These are phyloP conservation scores for Triplophysa yarkandensis DNA, from an alignment of 2,797 vertebrate species.

Conservation along the genomic window DNA sequence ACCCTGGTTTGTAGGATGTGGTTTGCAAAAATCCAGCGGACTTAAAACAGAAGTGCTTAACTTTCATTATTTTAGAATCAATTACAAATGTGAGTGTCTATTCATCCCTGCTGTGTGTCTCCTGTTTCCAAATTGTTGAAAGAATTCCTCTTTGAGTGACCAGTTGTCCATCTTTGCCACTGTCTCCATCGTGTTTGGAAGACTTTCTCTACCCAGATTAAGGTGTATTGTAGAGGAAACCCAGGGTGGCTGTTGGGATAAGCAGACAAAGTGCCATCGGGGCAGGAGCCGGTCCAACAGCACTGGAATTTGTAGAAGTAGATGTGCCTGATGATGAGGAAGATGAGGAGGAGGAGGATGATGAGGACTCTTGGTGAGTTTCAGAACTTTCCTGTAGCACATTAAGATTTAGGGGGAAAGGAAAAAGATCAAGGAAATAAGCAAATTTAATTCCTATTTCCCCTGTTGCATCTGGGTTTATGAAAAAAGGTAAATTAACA, in stretches of 20 bases:
- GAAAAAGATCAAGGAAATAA: neutral
- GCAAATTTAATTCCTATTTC: too few relatives aligned
- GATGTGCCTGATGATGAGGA: neutral
- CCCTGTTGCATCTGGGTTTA: too few relatives aligned
- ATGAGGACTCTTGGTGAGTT: neutral
- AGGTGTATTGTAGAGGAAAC: constrained; percentile 52
- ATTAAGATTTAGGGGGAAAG: neutral
- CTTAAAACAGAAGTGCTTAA: neutral
- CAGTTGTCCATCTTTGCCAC: constrained; percentile 7
- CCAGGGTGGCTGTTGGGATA: constrained; percentile 51
- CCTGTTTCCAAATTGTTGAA: constrained; percentile 19
- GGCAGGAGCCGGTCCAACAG: neutral
- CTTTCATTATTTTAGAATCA: neutral
- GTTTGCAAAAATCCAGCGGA: neutral
- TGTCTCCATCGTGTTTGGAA: constrained; percentile 7
- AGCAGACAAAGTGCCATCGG: constrained; percentile 34
- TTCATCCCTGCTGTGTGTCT: neutral
- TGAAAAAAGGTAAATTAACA: neutral
- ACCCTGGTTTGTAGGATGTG: neutral
- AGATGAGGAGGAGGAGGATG: neutral
- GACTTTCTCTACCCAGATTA: constrained; percentile 19
- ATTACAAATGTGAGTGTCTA: neutral
- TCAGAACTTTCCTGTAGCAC: neutral
- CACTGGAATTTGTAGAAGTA: constrained; percentile 4
- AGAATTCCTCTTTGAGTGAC: constrained; percentile 16